Conservation (phyloP, 2,797 vertebrate genomes). For the Danio kyathit region DNA sequence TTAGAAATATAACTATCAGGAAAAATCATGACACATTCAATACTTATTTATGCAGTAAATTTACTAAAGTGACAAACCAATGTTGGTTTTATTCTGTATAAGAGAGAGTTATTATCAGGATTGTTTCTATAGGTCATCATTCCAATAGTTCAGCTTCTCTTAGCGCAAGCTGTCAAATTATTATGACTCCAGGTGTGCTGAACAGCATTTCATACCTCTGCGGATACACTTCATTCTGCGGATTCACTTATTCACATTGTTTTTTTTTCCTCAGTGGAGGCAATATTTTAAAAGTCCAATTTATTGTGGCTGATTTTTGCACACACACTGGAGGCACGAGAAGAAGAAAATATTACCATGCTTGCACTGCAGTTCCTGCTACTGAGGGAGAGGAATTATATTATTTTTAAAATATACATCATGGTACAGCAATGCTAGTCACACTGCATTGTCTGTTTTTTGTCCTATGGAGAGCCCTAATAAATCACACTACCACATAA, state of each 20-base stretch:
- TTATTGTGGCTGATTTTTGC: constrained; percentile 17
- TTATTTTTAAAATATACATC: not conserved
- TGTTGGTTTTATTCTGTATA: too few relatives aligned
- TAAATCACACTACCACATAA: constrained; percentile 8
- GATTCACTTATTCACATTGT: not conserved
- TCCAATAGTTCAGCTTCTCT: constrained; percentile 10
- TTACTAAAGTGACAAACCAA: too few relatives aligned
- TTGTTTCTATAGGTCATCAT: constrained; percentile 26
- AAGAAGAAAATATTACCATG: constrained; percentile 21
- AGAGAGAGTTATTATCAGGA: not conserved
- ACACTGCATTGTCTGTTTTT: not conserved
- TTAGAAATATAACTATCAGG: too few relatives aligned
- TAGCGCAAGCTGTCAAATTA: constrained; percentile 15
- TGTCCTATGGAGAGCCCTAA: not conserved
- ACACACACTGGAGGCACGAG: not conserved
- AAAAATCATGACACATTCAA: too few relatives aligned
- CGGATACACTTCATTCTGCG: constrained; percentile 2
- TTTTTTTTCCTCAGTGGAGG: not conserved
- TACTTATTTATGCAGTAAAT: too few relatives aligned
- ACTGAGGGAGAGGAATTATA: not conserved
- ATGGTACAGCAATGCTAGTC: not conserved
- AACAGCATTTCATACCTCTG: constrained; percentile 2
- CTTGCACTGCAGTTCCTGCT: not conserved
- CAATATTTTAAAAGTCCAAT: constrained; percentile 18
- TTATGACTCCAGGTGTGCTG: constrained; percentile 3